A percentile compares a stretch with the other conserved stretches of the same genome.
These are phyloP conservation scores for Ellobius talpinus DNA, from an alignment of 2,113 vertebrate genomes.

Conservation along the genomic window DNA sequence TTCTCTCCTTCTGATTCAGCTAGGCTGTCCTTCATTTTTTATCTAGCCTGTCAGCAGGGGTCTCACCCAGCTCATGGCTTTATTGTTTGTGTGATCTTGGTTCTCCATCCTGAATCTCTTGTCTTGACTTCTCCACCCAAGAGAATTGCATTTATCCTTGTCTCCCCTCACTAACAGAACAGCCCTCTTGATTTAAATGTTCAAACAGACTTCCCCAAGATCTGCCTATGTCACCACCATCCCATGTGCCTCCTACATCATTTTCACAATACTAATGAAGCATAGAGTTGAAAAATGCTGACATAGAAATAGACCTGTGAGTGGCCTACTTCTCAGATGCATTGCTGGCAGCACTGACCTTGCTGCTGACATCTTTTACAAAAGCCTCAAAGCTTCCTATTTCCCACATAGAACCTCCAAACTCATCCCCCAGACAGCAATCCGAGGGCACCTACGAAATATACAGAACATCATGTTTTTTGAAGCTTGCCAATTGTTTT, in stretches of 20 bases:
- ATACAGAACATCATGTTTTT: not conserved
- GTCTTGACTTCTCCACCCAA: not conserved
- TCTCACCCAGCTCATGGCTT: not conserved
- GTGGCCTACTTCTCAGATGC: not conserved
- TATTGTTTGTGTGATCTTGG: not conserved
- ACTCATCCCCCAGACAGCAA: not conserved
- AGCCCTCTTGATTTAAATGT: not conserved
- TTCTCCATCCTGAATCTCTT: constrained; percentile 9
- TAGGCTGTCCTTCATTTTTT: not conserved
- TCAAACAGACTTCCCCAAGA: not conserved
- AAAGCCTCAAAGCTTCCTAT: not conserved
- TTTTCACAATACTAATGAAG: not conserved
- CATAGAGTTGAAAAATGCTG: not conserved
- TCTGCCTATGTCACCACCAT: not conserved
- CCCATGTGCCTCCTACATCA: not conserved
- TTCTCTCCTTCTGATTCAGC: not conserved
- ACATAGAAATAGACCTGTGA: not conserved
- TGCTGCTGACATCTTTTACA: not conserved
- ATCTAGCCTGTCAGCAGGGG: not conserved
- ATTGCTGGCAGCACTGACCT: too few relatives aligned
- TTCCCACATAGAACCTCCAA: not conserved
- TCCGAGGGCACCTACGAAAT: not conserved
- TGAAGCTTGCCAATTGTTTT: constrained; percentile 7
- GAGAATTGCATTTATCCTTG: not conserved
- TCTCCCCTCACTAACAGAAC: not conserved